Percentiles rank a stretch among this genome's conserved stretches.
Evolutionary conservation across 1,140 invertebrate species (phyloP).

Genomic region (Drosophila eugracilis): DNA sequence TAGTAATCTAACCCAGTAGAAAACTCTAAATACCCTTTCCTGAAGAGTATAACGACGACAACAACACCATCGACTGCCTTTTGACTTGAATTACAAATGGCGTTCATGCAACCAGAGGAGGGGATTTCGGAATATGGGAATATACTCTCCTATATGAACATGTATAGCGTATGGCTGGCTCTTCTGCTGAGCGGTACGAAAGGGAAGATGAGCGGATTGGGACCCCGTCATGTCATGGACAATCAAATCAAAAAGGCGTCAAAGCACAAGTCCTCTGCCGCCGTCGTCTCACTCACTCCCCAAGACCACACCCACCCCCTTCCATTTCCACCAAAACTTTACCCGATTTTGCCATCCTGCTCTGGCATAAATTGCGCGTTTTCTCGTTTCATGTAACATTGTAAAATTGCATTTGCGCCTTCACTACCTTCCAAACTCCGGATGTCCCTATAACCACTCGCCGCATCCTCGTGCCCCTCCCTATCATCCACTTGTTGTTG

Average conservation of each 20-base stretch:
- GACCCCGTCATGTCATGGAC: constrained; percentile 63
- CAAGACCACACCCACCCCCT: too few species aligned
- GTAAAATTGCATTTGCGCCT: constrained; percentile 75
- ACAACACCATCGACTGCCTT: constrained; percentile 44
- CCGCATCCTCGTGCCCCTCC: constrained; percentile 2
- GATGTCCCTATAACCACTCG: constrained; percentile 16
- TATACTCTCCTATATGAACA: background rate
- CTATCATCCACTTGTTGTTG: constrained; percentile 41
- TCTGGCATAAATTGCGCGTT: constrained; percentile 41
- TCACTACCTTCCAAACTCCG: background rate
- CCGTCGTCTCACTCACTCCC: background rate
- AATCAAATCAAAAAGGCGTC: constrained; percentile 81
- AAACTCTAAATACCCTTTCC: background rate
- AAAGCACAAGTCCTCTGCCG: constrained; percentile 64
- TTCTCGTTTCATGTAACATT: constrained; percentile 78
- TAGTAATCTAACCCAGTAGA: background rate
- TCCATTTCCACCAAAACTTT: too few species aligned
- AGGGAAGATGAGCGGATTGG: constrained; percentile 2
- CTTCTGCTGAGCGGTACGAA: background rate
- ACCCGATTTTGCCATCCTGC: constrained; percentile 6
- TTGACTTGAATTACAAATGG: constrained; percentile 82
- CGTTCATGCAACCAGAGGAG: constrained; percentile 30
- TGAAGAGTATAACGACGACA: background rate
- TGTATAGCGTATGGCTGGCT: too few species aligned
- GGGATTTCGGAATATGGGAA: background rate